Percentiles rank a stretch among this genome's conserved stretches.
phyloP scores from a whole-genome alignment of 2,113 vertebrate species.

The Mastomys natalensis region DNA sequence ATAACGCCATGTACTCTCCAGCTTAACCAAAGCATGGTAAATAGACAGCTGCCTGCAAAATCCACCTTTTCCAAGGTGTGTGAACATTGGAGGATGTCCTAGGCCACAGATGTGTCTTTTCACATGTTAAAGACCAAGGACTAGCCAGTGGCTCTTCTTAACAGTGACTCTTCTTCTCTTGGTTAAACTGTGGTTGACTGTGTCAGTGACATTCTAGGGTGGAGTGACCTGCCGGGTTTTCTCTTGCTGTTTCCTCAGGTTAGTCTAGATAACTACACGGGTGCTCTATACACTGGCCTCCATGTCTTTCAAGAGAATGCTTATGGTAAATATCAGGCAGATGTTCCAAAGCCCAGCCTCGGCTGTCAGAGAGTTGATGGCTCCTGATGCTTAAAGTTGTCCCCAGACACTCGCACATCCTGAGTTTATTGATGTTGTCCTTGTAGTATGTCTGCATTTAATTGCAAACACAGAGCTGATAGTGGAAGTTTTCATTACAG shows the following conservation, averaged over 20 bases:
- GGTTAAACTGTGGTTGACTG: background rate
- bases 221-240: background rate
- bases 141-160: background rate
- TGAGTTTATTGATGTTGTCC: conserved; percentile 9
- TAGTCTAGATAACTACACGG: background rate
- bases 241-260: background rate
- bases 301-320: background rate
- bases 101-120: background rate
- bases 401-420: background rate
- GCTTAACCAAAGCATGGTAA: background rate
- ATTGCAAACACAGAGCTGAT: conserved; percentile 43
- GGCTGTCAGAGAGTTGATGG: conserved; percentile 27
- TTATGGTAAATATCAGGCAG: background rate
- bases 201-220: background rate
- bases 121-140: background rate
- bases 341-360: background rate
- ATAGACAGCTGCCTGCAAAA: background rate
- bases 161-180: background rate
- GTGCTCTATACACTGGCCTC: background rate
- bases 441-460: conserved; percentile 36
- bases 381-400: background rate
- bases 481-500: conserved; percentile 34
- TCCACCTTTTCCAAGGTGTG: background rate
- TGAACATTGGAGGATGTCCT: background rate
- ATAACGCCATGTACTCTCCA: background rate